Evolutionary conservation across 2,888 invertebrate species (phyloP).

Genomic region (Pammene fasciana): DNA sequence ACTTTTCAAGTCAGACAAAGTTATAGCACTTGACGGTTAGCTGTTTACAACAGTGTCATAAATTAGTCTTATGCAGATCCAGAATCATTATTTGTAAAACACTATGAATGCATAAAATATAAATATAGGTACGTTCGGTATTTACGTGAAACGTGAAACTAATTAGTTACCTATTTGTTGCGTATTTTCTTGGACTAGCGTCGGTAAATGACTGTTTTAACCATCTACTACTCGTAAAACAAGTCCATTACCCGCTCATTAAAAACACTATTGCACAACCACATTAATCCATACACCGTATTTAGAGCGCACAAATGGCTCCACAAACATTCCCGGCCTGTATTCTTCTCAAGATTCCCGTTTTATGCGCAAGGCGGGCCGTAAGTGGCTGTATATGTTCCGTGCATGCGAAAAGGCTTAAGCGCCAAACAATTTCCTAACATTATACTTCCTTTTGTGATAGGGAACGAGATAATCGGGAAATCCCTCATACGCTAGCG

Average conservation of each 20-base stretch:
- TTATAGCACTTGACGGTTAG: no score
- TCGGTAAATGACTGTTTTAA: not conserved
- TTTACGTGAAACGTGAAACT: no score
- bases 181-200: not conserved
- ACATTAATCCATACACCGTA: constrained; percentile 42
- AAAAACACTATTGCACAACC: constrained; percentile 5
- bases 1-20: no score
- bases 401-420: not conserved
- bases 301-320: constrained; percentile 67
- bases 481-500: constrained; percentile 61
- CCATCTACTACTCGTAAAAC: not conserved
- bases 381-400: constrained; percentile 67
- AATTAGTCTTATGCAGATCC: no score
- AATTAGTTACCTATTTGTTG: no score
- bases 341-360: constrained; percentile 57
- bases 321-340: constrained; percentile 63
- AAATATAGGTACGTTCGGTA: no score
- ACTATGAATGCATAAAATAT: no score
- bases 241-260: not conserved
- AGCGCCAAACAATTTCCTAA: not conserved
- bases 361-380: constrained; percentile 63
- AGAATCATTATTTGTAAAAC: no score
- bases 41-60: no score
- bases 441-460: not conserved
- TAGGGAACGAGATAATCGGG: constrained; percentile 48